A percentile compares a stretch with the other conserved stretches of the same genome.
Evolutionary conservation across 2,888 invertebrate species (phyloP).

Genomic region (Megastigmus dorsalis): DNA sequence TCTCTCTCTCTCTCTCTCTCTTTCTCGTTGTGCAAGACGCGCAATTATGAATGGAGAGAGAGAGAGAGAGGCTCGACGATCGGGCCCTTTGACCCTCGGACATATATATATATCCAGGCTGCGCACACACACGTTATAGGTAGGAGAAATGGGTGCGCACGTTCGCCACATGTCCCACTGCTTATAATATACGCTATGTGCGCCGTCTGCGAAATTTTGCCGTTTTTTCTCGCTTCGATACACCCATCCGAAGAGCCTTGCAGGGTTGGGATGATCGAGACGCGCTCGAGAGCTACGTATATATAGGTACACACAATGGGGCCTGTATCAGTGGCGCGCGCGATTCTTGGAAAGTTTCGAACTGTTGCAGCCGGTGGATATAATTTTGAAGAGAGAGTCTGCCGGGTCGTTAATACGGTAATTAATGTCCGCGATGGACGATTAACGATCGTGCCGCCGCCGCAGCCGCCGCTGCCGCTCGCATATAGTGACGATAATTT

Average conservation of each 20-base stretch:
- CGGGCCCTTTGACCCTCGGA: conserved; percentile 50
- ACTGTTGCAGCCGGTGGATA: too few species aligned
- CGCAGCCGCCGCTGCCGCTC: too few species aligned
- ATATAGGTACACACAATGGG: background rate
- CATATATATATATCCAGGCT: background rate
- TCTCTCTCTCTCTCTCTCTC: conserved; percentile 1
- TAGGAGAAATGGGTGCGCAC: background rate
- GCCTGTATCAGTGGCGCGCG: background rate
- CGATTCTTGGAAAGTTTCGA: too few species aligned
- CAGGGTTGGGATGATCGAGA: background rate
- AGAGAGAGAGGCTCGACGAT: background rate
- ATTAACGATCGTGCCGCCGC: conserved; percentile 29
- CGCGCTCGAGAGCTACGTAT: background rate
- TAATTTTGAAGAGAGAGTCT: conserved; percentile 16
- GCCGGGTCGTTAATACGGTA: conserved; percentile 39
- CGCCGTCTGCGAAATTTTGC: conserved; percentile 32
- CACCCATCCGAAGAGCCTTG: too few species aligned
- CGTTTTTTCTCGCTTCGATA: conserved; percentile 28
- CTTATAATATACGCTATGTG: too few species aligned
- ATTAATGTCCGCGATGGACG: conserved; percentile 47
- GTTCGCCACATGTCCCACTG: conserved; percentile 53
- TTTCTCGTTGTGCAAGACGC: conserved; percentile 42
- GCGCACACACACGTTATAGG: background rate
- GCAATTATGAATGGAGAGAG: conserved; percentile 43
- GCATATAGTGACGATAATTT: conserved; percentile 22